A percentile compares a stretch with the other conserved stretches of the same genome.
phyloP scores from a whole-genome alignment of 2,888 invertebrate genomes.

The Troides oblongomaculatus region DNA sequence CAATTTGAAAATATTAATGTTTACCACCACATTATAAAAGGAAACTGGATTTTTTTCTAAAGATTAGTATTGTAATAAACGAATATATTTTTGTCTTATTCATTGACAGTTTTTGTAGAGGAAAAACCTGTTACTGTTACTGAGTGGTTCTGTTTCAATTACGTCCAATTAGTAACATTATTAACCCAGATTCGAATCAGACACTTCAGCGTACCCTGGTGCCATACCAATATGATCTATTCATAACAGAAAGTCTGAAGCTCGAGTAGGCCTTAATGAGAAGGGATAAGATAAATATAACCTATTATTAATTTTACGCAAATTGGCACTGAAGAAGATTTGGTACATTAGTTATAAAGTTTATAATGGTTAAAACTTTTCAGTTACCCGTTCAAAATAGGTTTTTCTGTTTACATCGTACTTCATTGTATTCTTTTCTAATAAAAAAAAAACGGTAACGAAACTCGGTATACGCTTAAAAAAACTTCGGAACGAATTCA shows the following conservation, averaged over 20 bases:
- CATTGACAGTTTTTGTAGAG: background rate
- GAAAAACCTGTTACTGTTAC: background rate
- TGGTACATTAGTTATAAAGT: background rate
- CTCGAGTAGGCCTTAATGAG: background rate
- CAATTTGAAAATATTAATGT: background rate
- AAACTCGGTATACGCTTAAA: too few species aligned
- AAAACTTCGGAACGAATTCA: background rate
- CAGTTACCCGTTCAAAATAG: too few species aligned
- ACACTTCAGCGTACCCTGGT: background rate
- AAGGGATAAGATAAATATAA: background rate
- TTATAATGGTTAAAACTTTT: too few species aligned
- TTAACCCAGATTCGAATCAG: slow-evolving; percentile 17
- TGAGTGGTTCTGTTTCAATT: background rate
- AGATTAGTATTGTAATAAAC: background rate
- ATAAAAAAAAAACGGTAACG: too few species aligned
- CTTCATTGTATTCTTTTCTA: too few species aligned
- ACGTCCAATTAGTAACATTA: background rate
- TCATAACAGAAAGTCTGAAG: slow-evolving; percentile 1
- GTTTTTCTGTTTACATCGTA: too few species aligned
- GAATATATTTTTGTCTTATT: background rate
- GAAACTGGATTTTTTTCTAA: background rate
- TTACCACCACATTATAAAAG: background rate
- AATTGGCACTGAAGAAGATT: background rate
- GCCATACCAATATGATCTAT: background rate
- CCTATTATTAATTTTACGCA: background rate